A percentile compares a stretch with the other conserved stretches of the same genome.
Conservation (phyloP, 2,888 invertebrate species). For the Drosophila vallismaia region DNA sequence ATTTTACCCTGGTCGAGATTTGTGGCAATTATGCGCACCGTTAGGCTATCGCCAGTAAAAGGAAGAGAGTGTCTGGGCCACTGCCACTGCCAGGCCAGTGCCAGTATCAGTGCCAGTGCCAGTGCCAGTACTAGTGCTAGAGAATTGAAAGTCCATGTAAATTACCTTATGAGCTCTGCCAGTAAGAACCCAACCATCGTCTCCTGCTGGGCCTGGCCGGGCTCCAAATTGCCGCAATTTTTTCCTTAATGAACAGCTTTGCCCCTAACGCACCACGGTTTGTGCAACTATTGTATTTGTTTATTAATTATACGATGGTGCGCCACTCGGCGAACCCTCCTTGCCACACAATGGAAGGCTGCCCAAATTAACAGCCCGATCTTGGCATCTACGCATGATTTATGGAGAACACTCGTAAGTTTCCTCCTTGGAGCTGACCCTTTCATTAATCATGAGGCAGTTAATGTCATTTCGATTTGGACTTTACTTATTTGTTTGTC, state of each 20-base stretch:
- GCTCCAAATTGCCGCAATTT: constrained; percentile 62
- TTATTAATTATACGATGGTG: constrained; percentile 69
- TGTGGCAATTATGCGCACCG: constrained; percentile 73
- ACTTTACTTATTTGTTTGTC: constrained; percentile 3
- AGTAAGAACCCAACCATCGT: constrained; percentile 29
- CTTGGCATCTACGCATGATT: constrained; percentile 55
- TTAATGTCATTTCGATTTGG: constrained; percentile 69
- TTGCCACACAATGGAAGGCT: constrained; percentile 37
- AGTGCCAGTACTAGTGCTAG: constrained; percentile 14
- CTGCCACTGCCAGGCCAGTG: constrained; percentile 17
- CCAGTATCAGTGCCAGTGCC: no score
- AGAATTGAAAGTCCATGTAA: constrained; percentile 78
- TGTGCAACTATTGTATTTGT: constrained; percentile 62
- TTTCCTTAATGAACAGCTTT: constrained; percentile 38
- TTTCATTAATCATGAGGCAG: constrained; percentile 74
- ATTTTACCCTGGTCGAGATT: constrained; percentile 65
- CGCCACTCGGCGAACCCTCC: constrained; percentile 7
- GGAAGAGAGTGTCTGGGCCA: constrained; percentile 74
- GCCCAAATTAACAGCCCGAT: constrained; percentile 60
- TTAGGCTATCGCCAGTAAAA: constrained; percentile 66
- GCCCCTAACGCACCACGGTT: constrained; percentile 41
- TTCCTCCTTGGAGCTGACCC: constrained; percentile 60
- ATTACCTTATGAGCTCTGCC: constrained; percentile 69
- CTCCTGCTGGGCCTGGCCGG: constrained; percentile 68
- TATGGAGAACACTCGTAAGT: constrained; percentile 56